Conservation (phyloP, 1,140 invertebrate genomes). For the Ceratina calcarata region DNA sequence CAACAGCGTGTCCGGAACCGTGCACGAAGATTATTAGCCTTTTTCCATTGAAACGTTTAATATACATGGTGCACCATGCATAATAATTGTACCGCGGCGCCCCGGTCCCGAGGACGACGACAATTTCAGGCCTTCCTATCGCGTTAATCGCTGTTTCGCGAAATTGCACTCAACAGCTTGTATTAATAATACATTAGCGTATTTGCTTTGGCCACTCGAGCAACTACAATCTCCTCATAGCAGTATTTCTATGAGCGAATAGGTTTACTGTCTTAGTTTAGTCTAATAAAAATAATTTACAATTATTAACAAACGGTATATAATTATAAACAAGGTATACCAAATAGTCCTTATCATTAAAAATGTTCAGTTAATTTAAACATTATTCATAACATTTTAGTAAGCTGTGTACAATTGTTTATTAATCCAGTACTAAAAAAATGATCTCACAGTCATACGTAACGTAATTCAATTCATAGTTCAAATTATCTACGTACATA, state of each 20-base stretch:
- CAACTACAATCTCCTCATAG: neutral
- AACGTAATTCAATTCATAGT: too few relatives aligned
- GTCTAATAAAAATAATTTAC: too few relatives aligned
- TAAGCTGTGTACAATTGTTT: too few relatives aligned
- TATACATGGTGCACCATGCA: slow-evolving; percentile 46
- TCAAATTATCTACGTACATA: neutral
- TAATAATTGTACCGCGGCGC: slow-evolving; percentile 50
- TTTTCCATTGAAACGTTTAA: slow-evolving; percentile 53
- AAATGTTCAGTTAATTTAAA: too few relatives aligned
- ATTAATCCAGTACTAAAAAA: too few relatives aligned
- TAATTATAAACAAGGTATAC: too few relatives aligned
- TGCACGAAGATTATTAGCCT: slow-evolving; percentile 60
- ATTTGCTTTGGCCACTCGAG: neutral
- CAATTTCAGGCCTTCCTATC: slow-evolving; percentile 48
- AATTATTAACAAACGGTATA: neutral
- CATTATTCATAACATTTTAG: too few relatives aligned
- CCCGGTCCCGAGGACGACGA: slow-evolving; percentile 39
- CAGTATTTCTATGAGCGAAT: neutral
- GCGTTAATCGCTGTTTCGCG: slow-evolving; percentile 26
- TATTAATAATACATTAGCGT: slow-evolving; percentile 14
- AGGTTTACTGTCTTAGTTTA: neutral
- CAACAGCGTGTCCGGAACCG: slow-evolving; percentile 34
- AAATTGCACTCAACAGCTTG: slow-evolving; percentile 18
- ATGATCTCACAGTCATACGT: too few relatives aligned
- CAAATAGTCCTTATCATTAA: too few relatives aligned